Evolutionary conservation across 92 coral and sea anemone genomes (phyloP).

Genomic region (Heliopora coerulea): DNA sequence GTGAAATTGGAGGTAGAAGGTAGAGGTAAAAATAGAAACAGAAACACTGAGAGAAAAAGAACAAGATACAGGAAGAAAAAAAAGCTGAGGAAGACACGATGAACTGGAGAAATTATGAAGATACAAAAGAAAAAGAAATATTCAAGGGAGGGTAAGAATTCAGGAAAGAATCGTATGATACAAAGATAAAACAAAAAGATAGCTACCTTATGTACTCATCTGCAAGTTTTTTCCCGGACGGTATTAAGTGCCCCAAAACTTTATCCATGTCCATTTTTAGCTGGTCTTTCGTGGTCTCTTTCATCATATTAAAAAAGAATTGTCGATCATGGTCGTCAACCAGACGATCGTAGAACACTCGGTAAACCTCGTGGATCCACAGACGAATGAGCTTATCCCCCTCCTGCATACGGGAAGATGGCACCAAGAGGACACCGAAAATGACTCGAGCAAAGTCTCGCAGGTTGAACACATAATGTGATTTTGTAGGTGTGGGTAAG

Average conservation of each 20-base stretch:
- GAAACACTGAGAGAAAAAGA: not conserved
- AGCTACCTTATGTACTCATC: conserved; percentile 97
- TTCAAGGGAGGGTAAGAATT: no score
- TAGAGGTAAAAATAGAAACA: no score
- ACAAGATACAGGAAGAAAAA: not conserved
- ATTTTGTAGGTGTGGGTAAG: conserved; percentile 97
- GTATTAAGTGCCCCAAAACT: conserved; percentile 76
- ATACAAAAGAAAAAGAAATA: no score
- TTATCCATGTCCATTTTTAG: conserved; percentile 90
- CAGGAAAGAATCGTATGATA: not conserved
- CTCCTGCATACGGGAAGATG: conserved; percentile 83
- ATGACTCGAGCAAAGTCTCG: conserved; percentile 99
- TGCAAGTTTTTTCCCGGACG: conserved; percentile 85
- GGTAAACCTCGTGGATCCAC: conserved; percentile 97
- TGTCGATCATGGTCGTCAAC: conserved; percentile 86
- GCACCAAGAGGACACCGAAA: conserved; percentile 95
- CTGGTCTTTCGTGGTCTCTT: conserved; percentile 83
- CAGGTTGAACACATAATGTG: conserved; percentile 98
- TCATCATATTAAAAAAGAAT: conserved; percentile 93
- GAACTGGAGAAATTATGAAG: no score
- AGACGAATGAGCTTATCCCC: conserved; percentile 94
- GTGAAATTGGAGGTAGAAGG: no score
- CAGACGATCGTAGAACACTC: conserved; percentile 94
- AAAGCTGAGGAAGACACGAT: not conserved
- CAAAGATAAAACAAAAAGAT: no score